phyloP scores from a whole-genome alignment of 2,888 invertebrate genomes.

The Epistrophe eligans region DNA sequence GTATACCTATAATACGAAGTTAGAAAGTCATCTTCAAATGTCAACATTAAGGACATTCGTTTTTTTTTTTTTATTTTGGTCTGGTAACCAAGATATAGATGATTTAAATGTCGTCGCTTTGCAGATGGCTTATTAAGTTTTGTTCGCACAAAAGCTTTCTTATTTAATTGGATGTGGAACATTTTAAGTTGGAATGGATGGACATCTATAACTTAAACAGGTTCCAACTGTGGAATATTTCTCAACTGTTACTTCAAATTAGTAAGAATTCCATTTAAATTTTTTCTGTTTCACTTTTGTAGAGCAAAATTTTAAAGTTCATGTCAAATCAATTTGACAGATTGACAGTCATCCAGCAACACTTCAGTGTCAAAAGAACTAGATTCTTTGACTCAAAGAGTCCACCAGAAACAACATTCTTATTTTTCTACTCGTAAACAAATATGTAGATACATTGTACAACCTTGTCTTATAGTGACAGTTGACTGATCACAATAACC shows the following conservation, averaged over 20 bases:
- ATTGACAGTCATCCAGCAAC: not conserved
- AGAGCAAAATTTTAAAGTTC: not conserved
- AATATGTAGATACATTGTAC: not conserved
- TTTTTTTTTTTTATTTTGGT: conserved; percentile 14
- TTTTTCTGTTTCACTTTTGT: not conserved
- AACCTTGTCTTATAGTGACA: conserved; percentile 16
- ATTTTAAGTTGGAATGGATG: not conserved
- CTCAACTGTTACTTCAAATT: not conserved
- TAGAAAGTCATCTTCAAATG: conserved; percentile 73
- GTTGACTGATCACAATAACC: conserved; percentile 43
- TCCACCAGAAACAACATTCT: not conserved
- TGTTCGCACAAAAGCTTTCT: not conserved
- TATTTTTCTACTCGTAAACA: not conserved
- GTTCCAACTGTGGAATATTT: not conserved
- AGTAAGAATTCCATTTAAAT: not conserved
- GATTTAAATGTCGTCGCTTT: conserved; percentile 63
- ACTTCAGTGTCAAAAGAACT: not conserved
- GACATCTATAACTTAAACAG: too few species aligned
- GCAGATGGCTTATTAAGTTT: not conserved
- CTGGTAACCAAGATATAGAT: not conserved
- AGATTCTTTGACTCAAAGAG: not conserved
- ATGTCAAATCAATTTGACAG: not conserved
- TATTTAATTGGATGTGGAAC: not conserved
- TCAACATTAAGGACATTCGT: conserved; percentile 72
- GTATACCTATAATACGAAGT: not conserved